Conservation (phyloP, 2,797 vertebrate genomes). For the Gouania willdenowi region DNA sequence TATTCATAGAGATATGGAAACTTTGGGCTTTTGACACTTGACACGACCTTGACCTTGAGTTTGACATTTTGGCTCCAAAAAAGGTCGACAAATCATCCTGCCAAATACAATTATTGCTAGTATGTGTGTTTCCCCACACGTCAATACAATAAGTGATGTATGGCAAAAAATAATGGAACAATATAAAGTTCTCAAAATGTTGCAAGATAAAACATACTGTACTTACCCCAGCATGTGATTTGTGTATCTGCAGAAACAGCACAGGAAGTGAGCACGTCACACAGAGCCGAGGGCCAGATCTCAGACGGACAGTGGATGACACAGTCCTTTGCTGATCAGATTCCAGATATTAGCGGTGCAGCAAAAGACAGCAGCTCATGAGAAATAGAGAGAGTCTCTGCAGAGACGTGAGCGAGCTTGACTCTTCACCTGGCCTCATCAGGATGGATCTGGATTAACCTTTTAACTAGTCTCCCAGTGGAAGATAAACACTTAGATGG, state of each 20-base stretch:
- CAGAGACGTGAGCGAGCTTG: constrained; percentile 16
- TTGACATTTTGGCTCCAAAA: too few species aligned
- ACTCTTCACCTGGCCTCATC: constrained; percentile 13
- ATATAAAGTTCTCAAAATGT: too few species aligned
- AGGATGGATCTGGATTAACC: constrained; percentile 27
- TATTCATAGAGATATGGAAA: too few species aligned
- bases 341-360: constrained; percentile 75
- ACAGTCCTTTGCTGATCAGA: constrained; percentile 83
- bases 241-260: constrained; percentile 36
- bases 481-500: constrained; percentile 36
- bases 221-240: too few species aligned
- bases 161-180: too few species aligned
- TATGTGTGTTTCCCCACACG: too few species aligned
- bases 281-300: constrained; percentile 55
- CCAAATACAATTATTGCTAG: too few species aligned
- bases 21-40: too few species aligned
- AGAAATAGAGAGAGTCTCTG: background rate
- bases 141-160: too few species aligned
- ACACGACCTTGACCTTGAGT: too few species aligned
- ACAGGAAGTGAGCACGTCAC: constrained; percentile 56
- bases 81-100: too few species aligned
- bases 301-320: constrained; percentile 88
- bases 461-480: constrained; percentile 39
- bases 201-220: too few species aligned
- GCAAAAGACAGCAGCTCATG: constrained; percentile 32